These are phyloP conservation scores for Lycia hirtaria DNA, from an alignment of 2,888 invertebrate species.

Conservation along the genomic window DNA sequence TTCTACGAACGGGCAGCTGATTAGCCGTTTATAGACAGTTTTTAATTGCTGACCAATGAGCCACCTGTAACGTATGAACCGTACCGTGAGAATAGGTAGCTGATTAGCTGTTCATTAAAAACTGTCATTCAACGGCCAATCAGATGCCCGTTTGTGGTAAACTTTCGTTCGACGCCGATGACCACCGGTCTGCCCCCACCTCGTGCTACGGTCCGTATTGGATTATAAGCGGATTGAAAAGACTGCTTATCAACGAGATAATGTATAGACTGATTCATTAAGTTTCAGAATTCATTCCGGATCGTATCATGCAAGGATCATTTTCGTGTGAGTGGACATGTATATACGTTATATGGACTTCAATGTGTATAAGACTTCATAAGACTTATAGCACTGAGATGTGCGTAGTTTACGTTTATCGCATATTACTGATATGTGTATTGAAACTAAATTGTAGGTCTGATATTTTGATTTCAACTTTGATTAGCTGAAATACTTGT, in stretches of 20 bases:
- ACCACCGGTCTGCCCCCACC: no score
- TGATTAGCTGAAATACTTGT: slow-evolving; percentile 2
- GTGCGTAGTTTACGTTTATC: slow-evolving; percentile 21
- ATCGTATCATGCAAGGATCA: slow-evolving; percentile 16
- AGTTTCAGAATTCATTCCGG: slow-evolving; percentile 22
- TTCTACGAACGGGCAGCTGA: no score
- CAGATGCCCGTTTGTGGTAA: no score
- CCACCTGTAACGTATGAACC: neutral
- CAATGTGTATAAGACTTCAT: slow-evolving; percentile 17
- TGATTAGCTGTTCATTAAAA: no score
- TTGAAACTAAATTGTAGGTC: slow-evolving; percentile 2
- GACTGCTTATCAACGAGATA: slow-evolving; percentile 35
- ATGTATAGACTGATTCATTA: slow-evolving; percentile 24
- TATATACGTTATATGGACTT: slow-evolving; percentile 16
- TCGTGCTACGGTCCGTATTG: slow-evolving; percentile 16
- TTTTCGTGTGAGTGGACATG: slow-evolving; percentile 18
- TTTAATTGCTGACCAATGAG: no score
- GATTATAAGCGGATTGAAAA: slow-evolving; percentile 22
- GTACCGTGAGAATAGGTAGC: no score
- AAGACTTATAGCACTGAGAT: slow-evolving; percentile 21
- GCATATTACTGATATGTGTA: slow-evolving; percentile 20
- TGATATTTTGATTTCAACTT: slow-evolving; percentile 5
- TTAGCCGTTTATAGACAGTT: no score
- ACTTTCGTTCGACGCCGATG: no score
- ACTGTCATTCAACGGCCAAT: no score